Evolutionary conservation across 2,888 invertebrate species (phyloP).

Genomic region (Drosophila nr. perissopoda): DNA sequence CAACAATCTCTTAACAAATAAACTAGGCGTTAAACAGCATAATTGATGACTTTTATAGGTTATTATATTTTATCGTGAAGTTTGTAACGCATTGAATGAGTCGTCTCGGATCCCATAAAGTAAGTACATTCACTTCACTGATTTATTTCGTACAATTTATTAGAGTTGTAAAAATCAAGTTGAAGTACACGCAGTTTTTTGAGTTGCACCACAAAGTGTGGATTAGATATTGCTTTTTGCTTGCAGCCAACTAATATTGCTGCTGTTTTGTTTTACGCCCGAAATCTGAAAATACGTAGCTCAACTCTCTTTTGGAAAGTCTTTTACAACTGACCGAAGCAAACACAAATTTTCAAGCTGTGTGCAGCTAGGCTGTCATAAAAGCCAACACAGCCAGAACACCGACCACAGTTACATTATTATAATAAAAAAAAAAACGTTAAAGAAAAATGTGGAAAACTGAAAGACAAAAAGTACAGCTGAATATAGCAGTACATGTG

Average conservation of each 20-base stretch:
- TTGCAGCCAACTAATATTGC: background rate
- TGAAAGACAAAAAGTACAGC: slow-evolving; percentile 26
- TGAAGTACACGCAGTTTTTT: background rate
- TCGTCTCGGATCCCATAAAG: background rate
- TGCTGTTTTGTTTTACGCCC: background rate
- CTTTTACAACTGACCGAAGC: slow-evolving; percentile 38
- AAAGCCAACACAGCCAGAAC: slow-evolving; percentile 40
- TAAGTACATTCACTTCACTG: background rate
- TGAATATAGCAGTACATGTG: slow-evolving; percentile 45
- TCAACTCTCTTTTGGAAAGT: background rate
- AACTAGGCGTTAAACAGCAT: background rate
- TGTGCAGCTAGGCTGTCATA: slow-evolving; percentile 32
- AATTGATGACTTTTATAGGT: background rate
- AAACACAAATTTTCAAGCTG: slow-evolving; percentile 42
- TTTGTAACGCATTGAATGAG: background rate
- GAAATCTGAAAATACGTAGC: slow-evolving; percentile 5
- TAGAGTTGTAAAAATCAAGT: background rate
- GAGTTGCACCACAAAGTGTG: background rate
- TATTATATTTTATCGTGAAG: background rate
- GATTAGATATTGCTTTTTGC: slow-evolving; percentile 12
- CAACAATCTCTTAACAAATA: background rate
- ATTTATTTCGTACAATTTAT: background rate
- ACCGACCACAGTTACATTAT: slow-evolving; percentile 12
- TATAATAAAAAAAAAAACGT: background rate
- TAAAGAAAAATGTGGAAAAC: slow-evolving; percentile 8